These are phyloP conservation scores for Galemys pyrenaicus DNA, from an alignment of 2,113 vertebrate species.

Conservation along the genomic window DNA sequence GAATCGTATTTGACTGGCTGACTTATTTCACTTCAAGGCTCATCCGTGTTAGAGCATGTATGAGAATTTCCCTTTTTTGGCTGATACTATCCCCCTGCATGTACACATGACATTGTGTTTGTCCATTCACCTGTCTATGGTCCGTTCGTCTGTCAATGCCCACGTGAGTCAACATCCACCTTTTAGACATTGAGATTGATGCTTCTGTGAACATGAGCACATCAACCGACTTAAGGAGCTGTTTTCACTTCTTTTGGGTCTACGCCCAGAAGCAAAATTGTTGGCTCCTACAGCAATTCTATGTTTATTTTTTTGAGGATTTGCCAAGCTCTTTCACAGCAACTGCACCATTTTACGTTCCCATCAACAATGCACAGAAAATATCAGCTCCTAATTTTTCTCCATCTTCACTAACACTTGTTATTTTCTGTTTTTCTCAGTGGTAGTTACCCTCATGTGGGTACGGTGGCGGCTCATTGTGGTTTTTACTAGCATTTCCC, in stretches of 20 bases:
- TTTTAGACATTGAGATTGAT: not conserved
- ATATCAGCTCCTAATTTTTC: not conserved
- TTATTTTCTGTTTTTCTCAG: not conserved
- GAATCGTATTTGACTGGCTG: not conserved
- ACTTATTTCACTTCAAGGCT: not conserved
- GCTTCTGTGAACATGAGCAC: too few species aligned
- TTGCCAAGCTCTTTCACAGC: not conserved
- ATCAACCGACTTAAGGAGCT: not conserved
- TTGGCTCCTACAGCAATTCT: not conserved
- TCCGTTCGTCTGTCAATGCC: not conserved
- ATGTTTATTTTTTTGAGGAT: not conserved
- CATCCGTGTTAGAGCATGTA: not conserved
- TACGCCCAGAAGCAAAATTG: not conserved
- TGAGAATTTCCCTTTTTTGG: not conserved
- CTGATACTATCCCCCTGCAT: not conserved
- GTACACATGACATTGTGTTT: too few species aligned
- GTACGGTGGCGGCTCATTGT: not conserved
- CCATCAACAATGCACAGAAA: not conserved
- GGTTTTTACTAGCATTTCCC: constrained; percentile 20
- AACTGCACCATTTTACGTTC: not conserved
- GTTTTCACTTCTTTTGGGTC: not conserved
- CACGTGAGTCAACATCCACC: not conserved
- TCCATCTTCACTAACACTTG: not conserved
- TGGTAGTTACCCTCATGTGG: not conserved
- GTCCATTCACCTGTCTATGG: not conserved